Evolutionary conservation across 2,888 invertebrate species (phyloP), one percentile per base, ranked within the genome.

Genomic region (Platerodrilus igneus): DNA sequence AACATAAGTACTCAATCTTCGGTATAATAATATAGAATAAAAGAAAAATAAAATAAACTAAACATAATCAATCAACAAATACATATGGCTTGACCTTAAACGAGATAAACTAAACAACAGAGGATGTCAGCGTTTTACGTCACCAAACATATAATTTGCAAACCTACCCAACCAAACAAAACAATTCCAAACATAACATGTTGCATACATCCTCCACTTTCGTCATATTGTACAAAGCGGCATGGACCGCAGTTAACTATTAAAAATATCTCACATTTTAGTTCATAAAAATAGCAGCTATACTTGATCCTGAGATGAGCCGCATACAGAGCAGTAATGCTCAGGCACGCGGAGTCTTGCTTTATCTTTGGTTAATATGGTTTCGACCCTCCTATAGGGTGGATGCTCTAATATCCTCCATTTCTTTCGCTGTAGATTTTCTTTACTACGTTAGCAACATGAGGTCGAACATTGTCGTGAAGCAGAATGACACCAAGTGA

Each of bases 371-470:
- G 68, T 40, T 86, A 92, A 76, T 93, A 93, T 63, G 93, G 93
- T 77, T 89, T 88, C 65, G 86, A 86, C 60, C 86, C 84, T 70
- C 92, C n/a, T n/a, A n/a, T n/a, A n/a, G n/a, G n/a, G n/a, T n/a
- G n/a, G n/a, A n/a, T n/a, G n/a, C n/a, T n/a, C n/a, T n/a, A n/a
- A n/a, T n/a, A n/a, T n/a, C n/a, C n/a, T n/a, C n/a, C n/a, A n/a
- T n/a, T n/a, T n/a, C n/a, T n/a, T n/a, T n/a, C n/a, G n/a, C n/a
- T n/a, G n/a, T n/a, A n/a, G n/a, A n/a, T n/a, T n/a, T n/a, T n/a
- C n/a, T n/a, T n/a, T n/a, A n/a, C n/a, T n/a, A n/a, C n/a, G n/a
- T n/a, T n/a, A n/a, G n/a, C n/a, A n/a, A n/a, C n/a, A n/a, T n/a
- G n/a, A n/a, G n/a, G n/a, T n/a, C n/a, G n/a, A n/a, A n/a, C n/a